Percentiles rank a stretch among this genome's conserved stretches.
phyloP scores from a whole-genome alignment of 2,888 invertebrate species.

The Hymenopus coronatus region DNA sequence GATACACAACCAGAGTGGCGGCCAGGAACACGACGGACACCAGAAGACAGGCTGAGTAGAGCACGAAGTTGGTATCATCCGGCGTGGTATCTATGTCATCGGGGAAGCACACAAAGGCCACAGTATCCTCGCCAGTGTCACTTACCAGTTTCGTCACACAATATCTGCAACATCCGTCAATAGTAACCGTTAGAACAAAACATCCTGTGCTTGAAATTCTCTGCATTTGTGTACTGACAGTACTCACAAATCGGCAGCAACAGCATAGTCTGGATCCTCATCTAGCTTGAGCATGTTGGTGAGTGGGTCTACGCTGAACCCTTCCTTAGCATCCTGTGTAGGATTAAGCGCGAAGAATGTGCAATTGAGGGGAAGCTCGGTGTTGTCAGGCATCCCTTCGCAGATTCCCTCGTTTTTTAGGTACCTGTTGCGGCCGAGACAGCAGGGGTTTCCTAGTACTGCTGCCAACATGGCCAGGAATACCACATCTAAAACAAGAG shows the following conservation, averaged over 20 bases:
- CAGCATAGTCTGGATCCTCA: neutral
- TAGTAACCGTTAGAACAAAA: too few relatives aligned
- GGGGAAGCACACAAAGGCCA: conserved; percentile 44
- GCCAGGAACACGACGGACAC: conserved; percentile 60
- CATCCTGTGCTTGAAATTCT: too few relatives aligned
- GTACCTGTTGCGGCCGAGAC: neutral
- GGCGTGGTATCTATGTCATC: conserved; percentile 19
- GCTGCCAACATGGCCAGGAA: neutral
- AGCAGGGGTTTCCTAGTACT: neutral
- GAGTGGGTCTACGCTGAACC: neutral
- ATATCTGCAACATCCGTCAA: conserved; percentile 40
- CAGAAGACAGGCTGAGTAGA: conserved; percentile 40
- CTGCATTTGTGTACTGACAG: neutral
- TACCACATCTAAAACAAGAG: neutral
- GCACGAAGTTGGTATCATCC: neutral
- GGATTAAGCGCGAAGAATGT: conserved; percentile 12
- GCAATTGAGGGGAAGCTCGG: neutral
- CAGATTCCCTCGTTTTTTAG: neutral
- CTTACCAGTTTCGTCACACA: conserved; percentile 39
- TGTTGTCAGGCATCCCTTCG: neutral
- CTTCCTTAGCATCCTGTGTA: neutral
- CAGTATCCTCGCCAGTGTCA: conserved; percentile 1
- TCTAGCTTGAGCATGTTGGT: neutral
- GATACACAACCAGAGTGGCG: conserved; percentile 59
- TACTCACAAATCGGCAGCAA: neutral